Evolutionary conservation across 2,888 invertebrate species (phyloP), one percentile per base, ranked within the genome.

Genomic region (Spodoptera exigua): DNA sequence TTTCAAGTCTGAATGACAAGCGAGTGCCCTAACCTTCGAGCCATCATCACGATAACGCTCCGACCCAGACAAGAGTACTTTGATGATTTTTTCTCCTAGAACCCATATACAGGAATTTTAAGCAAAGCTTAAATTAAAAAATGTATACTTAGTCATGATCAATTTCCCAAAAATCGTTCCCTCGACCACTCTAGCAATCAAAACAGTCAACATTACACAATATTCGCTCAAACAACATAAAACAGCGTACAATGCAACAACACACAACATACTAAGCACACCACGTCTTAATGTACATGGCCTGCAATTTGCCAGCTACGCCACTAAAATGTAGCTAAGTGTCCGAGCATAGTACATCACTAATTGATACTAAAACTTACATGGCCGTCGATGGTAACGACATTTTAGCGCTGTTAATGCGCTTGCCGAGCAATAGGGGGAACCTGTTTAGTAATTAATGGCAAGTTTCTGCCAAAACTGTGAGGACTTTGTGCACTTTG

Each of bases 341-440:
- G 54, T 60, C 52, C 52, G 32, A 55, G 55, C 44, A 43, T 37
- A 46, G 52, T 71, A 66, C 41, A 43, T 58, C 57, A 60, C 70
- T 64, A 76, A 77, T 66, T 70, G 74, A 60, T 64, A 60, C 61
- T 61, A 58, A 75, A 75, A 70, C 57, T 61, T 67, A 69, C 60
- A 61, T 52, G 61, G 47, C 43, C 27, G 27, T 44, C 59, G 45
- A 32, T 53, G 36, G 55, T 53, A 61, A 70, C 49, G 67, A 61
- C 65, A 63, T 61, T 68, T 66, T 67, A 60, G 61, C 34, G 46
- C 39, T 56, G 37, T 52, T 72, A 74, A 75, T 72, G 75, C 61
- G 71, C 71, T 71, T 45, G 37, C 58, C 55, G 53, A 52, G 52
- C 57, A 66, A 73, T 69, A 59, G 52, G 34, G 10, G 17, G 18